Conservation (phyloP, 2,888 invertebrate species). For the Gymnosoma rotundatum region DNA sequence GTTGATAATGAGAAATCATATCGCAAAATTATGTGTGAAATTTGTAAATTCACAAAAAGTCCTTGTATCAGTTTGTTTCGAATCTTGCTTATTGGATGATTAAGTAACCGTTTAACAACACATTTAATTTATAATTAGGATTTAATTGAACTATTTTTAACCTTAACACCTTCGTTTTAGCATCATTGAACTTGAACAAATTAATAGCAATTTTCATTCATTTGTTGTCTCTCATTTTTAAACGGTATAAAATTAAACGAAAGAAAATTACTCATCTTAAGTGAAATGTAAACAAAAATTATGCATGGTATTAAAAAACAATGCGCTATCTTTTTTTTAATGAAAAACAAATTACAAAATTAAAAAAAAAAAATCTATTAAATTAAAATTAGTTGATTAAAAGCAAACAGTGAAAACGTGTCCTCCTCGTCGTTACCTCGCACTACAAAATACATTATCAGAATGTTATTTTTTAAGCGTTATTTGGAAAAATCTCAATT, state of each 20-base stretch:
- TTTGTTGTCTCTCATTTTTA: background rate
- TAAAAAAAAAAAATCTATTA: background rate
- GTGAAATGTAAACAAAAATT: slow-evolving; percentile 22
- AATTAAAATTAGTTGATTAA: slow-evolving; percentile 59
- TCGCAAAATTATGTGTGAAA: no score
- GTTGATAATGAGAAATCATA: no score
- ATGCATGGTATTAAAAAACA: slow-evolving; percentile 52
- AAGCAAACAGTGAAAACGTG: slow-evolving; percentile 47
- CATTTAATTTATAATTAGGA: slow-evolving; percentile 14
- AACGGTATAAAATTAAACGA: background rate
- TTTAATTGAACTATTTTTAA: slow-evolving; percentile 49
- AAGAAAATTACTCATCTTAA: slow-evolving; percentile 54
- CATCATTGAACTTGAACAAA: slow-evolving; percentile 63
- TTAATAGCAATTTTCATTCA: slow-evolving; percentile 5
- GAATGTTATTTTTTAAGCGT: slow-evolving; percentile 78
- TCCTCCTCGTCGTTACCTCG: slow-evolving; percentile 22
- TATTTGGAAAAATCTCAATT: slow-evolving; percentile 78
- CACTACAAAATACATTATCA: background rate
- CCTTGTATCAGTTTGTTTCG: no score
- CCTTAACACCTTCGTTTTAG: slow-evolving; percentile 45
- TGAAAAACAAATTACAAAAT: background rate
- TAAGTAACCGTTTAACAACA: no score
- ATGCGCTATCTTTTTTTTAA: background rate
- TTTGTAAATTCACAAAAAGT: no score
- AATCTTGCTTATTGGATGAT: background rate